Evolutionary conservation across 1,140 invertebrate species (phyloP).

Genomic region (Campodea augens): DNA sequence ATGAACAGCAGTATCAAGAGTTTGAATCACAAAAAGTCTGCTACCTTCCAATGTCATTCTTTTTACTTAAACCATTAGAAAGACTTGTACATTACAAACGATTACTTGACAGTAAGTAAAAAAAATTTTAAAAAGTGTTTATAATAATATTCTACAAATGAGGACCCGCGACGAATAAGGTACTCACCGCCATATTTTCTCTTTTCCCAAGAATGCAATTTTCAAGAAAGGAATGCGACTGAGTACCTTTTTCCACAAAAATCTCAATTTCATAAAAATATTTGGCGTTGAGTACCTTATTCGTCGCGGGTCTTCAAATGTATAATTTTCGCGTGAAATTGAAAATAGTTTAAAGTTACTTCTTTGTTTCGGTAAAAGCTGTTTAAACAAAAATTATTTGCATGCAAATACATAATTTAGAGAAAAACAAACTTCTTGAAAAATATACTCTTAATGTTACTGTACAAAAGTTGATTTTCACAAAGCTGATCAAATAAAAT

Average conservation of each 20-base stretch:
- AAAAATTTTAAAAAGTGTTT: constrained; percentile 4
- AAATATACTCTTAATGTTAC: too few relatives aligned
- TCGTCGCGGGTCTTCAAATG: too few relatives aligned
- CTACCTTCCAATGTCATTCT: constrained; percentile 66
- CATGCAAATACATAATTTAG: neutral
- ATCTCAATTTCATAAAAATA: too few relatives aligned
- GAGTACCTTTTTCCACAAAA: too few relatives aligned
- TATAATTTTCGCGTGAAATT: neutral
- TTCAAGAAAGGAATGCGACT: too few relatives aligned
- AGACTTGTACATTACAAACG: constrained; percentile 67
- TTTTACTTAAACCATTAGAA: constrained; percentile 76
- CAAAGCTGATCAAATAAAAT: too few relatives aligned
- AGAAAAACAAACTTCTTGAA: neutral
- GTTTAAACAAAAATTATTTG: constrained; percentile 5
- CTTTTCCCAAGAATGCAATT: too few relatives aligned
- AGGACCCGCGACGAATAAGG: too few relatives aligned
- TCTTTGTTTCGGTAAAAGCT: constrained; percentile 10
- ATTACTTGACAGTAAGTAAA: constrained; percentile 56
- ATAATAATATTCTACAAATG: neutral
- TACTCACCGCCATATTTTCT: too few relatives aligned
- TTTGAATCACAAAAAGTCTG: constrained; percentile 73
- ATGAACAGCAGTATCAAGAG: constrained; percentile 60
- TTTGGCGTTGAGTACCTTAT: too few relatives aligned
- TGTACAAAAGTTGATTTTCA: too few relatives aligned
- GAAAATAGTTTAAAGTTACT: constrained; percentile 1